phyloP scores from a whole-genome alignment of 2,797 vertebrate genomes.

The Lacerta bilineata region DNA sequence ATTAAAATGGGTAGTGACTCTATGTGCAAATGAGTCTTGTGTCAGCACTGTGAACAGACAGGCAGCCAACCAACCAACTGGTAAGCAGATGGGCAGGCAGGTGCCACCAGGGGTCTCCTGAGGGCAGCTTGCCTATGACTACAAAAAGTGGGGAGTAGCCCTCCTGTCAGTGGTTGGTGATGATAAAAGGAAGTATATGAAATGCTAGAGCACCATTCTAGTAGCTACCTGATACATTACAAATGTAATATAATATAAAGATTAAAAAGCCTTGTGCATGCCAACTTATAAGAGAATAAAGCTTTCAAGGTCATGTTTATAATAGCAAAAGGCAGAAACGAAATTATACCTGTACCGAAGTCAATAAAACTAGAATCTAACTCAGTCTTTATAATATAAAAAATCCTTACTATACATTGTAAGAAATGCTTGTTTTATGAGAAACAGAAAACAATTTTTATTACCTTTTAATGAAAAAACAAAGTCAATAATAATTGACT shows the following conservation, averaged over 20 bases:
- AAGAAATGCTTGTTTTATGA: constrained; percentile 17
- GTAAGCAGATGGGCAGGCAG: too few species aligned
- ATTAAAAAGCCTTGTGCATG: background rate
- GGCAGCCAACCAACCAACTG: background rate
- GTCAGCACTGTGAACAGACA: background rate
- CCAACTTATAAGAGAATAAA: background rate
- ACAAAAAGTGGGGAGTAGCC: background rate
- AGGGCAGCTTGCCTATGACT: background rate
- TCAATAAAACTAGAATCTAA: constrained; percentile 3
- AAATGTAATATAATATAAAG: constrained; percentile 2
- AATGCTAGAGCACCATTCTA: background rate
- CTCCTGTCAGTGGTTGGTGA: background rate
- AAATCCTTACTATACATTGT: background rate
- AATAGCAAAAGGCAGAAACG: background rate
- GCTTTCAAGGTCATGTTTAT: constrained; percentile 7
- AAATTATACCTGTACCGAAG: constrained; percentile 7
- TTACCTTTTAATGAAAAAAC: constrained; percentile 15
- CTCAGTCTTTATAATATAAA: constrained; percentile 5
- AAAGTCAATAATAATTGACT: constrained; percentile 42
- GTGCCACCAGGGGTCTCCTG: too few species aligned
- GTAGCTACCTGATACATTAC: too few species aligned
- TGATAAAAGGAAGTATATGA: background rate
- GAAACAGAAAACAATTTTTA: constrained; percentile 16
- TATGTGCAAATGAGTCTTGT: background rate
- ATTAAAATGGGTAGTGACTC: background rate